Conservation (phyloP, 1,140 invertebrate genomes). For the Gryllus bimaculatus region DNA sequence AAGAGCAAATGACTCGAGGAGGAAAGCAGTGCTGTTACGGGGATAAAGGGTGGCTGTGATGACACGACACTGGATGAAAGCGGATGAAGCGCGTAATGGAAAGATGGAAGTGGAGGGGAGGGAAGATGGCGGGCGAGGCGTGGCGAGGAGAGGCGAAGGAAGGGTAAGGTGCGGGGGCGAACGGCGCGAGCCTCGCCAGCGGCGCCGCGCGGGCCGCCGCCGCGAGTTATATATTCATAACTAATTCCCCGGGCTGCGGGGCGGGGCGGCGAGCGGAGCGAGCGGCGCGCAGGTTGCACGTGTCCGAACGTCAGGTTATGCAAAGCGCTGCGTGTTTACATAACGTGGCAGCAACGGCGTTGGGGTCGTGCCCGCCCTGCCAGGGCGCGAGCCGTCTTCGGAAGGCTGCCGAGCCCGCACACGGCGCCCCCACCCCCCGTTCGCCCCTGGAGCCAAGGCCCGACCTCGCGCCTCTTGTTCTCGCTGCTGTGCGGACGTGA, state of each 20-base stretch:
- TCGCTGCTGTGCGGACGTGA: no score
- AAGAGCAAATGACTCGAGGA: no score
- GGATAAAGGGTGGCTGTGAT: no score
- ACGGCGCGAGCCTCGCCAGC: not conserved
- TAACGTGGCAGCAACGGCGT: not conserved
- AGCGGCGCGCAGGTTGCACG: not conserved
- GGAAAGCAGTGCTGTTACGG: no score
- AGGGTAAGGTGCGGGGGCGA: not conserved
- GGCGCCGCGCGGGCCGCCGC: no score
- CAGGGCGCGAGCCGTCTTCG: not conserved
- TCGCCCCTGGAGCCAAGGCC: no score
- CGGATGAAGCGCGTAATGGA: not conserved
- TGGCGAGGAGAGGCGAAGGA: not conserved
- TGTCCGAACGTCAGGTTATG: not conserved
- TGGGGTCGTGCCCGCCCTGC: not conserved
- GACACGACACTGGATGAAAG: no score
- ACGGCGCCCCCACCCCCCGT: not conserved
- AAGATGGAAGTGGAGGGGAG: not conserved
- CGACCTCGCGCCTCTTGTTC: no score
- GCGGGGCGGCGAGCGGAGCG: no score
- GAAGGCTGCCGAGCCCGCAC: not conserved
- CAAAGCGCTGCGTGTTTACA: not conserved
- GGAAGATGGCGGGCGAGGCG: no score
- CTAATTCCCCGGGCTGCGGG: not conserved
- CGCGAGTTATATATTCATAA: slow-evolving; percentile 1